Evolutionary conservation across 2,113 vertebrate genomes (phyloP).

Genomic region (Taurulus bubalis): DNA sequence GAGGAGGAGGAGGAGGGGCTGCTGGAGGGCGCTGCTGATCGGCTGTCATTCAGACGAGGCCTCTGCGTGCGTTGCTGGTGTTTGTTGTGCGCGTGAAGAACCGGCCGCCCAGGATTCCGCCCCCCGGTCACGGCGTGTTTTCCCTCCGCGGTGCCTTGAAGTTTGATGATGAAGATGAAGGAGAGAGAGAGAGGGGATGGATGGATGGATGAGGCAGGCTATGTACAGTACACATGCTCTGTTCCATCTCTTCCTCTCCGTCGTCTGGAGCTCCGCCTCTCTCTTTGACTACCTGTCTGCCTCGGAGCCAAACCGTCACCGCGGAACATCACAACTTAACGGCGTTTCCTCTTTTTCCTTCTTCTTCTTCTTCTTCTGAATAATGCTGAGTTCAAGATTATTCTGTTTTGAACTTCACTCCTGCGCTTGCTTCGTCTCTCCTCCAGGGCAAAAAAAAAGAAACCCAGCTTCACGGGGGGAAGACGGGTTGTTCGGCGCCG

Average conservation of each 20-base stretch:
- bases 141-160: slow-evolving; percentile 78
- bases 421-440: slow-evolving; percentile 63
- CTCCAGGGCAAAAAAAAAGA: slow-evolving; percentile 66
- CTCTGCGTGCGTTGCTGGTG: slow-evolving; percentile 53
- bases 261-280: slow-evolving; percentile 72
- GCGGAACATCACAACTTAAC: slow-evolving; percentile 81
- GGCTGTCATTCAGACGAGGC: slow-evolving; percentile 77
- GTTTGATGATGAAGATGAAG: slow-evolving; percentile 76
- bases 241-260: slow-evolving; percentile 57
- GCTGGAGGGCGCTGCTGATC: slow-evolving; percentile 79
- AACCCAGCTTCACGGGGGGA: slow-evolving; percentile 45
- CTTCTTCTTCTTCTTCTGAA: slow-evolving; percentile 52
- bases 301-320: slow-evolving; percentile 72
- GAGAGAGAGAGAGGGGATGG: slow-evolving; percentile 53
- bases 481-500: slow-evolving; percentile 60
- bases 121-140: slow-evolving; percentile 79
- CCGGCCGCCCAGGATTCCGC: slow-evolving; percentile 82
- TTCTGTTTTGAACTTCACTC: slow-evolving; percentile 83
- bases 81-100: slow-evolving; percentile 74
- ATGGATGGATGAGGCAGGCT: slow-evolving; percentile 77
- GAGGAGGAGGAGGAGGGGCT: slow-evolving; percentile 36
- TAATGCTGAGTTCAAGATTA: slow-evolving; percentile 88
- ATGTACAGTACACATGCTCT: slow-evolving; percentile 65
- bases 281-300: slow-evolving; percentile 75
- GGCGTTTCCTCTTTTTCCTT: slow-evolving; percentile 74